A percentile compares a stretch with the other conserved stretches of the same genome.
Evolutionary conservation across 2,888 invertebrate genomes (phyloP).

Genomic region (Sminthurides aquaticus): DNA sequence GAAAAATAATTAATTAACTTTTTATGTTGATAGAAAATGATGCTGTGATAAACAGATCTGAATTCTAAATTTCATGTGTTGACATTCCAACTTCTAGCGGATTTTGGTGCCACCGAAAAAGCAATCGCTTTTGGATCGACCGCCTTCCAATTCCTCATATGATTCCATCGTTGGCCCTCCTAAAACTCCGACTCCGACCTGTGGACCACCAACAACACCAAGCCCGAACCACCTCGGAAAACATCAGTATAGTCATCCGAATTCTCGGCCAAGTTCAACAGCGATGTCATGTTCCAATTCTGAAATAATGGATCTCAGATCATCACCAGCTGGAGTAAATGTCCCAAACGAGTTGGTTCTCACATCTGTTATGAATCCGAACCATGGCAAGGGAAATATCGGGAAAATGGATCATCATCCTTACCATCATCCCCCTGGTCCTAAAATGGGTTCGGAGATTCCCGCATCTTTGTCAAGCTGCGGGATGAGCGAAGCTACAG

Average conservation of each 20-base stretch:
- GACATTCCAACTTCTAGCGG: slow-evolving; percentile 17
- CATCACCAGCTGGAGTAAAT: neutral
- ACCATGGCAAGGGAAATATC: slow-evolving; percentile 5
- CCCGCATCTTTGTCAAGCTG: neutral
- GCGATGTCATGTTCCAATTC: slow-evolving; percentile 23
- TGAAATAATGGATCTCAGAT: slow-evolving; percentile 19
- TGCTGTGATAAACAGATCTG: neutral
- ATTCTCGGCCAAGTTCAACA: slow-evolving; percentile 37
- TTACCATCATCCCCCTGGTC: neutral
- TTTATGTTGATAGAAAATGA: too few relatives aligned
- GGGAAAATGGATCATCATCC: slow-evolving; percentile 22
- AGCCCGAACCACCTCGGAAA: slow-evolving; percentile 28
- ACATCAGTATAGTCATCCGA: slow-evolving; percentile 30
- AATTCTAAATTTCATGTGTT: neutral
- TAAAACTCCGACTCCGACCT: slow-evolving; percentile 39
- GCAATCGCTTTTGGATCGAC: slow-evolving; percentile 23
- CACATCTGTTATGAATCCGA: slow-evolving; percentile 11
- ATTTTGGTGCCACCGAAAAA: slow-evolving; percentile 36
- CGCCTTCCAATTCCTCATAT: slow-evolving; percentile 7
- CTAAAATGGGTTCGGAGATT: neutral
- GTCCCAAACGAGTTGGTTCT: slow-evolving; percentile 12
- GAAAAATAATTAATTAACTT: neutral
- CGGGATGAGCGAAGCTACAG: neutral
- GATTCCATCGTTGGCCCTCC: slow-evolving; percentile 23
- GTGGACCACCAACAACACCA: slow-evolving; percentile 34